These are phyloP conservation scores for Mycetomoellerius zeteki DNA, from an alignment of 1,140 invertebrate genomes.

Conservation along the genomic window DNA sequence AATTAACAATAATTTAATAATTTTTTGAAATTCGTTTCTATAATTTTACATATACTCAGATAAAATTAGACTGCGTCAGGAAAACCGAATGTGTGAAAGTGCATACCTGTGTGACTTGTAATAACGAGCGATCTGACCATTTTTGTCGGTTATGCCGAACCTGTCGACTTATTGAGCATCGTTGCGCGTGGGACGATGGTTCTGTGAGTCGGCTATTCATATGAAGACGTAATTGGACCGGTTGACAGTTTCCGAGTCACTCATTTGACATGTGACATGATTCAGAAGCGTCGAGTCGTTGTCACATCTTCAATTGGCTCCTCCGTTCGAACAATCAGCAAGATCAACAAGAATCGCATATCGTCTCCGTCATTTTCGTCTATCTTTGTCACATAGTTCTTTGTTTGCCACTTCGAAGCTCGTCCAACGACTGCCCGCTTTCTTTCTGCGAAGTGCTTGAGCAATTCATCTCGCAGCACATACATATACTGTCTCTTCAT, in stretches of 20 bases:
- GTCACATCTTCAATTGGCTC: constrained; percentile 86
- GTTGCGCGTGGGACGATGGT: constrained; percentile 79
- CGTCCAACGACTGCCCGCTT: constrained; percentile 50
- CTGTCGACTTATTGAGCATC: constrained; percentile 75
- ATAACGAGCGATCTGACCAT: constrained; percentile 69
- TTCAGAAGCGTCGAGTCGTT: constrained; percentile 86
- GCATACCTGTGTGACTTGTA: constrained; percentile 25
- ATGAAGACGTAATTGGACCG: constrained; percentile 84
- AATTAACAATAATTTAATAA: not conserved
- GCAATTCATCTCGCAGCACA: constrained; percentile 14
- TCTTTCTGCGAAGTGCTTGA: constrained; percentile 46
- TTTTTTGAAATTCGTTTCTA: not conserved
- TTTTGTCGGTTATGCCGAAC: constrained; percentile 76
- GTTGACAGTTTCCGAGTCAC: constrained; percentile 84
- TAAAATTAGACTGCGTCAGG: constrained; percentile 14
- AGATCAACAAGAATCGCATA: constrained; percentile 75
- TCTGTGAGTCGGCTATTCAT: constrained; percentile 77
- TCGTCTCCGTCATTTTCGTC: constrained; percentile 67
- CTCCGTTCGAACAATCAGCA: constrained; percentile 82
- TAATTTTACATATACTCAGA: not conserved
- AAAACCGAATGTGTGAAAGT: constrained; percentile 60
- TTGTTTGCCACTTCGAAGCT: constrained; percentile 62
- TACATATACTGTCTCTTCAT: no score
- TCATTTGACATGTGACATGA: constrained; percentile 87
- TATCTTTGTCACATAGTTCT: constrained; percentile 64